Conservation (phyloP, 2,797 vertebrate species). For the Chiroxiphia lanceolata region DNA sequence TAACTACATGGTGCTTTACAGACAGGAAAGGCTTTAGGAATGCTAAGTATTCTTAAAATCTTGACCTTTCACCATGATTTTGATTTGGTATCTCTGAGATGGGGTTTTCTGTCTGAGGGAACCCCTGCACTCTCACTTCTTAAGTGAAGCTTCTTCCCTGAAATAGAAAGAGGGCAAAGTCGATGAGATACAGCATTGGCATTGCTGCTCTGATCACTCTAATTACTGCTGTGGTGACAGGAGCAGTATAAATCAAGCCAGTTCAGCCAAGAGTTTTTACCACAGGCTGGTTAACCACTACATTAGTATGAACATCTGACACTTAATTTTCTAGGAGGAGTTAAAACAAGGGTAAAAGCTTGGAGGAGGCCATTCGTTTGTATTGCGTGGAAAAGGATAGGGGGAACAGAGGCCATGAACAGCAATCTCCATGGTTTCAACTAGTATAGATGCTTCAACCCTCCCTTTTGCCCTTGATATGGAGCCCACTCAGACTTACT, state of each 20-base stretch:
- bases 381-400: accelerated
- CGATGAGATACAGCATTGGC: background rate
- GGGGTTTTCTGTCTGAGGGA: background rate
- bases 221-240: background rate
- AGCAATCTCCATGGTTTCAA: background rate
- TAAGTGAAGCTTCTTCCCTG: background rate
- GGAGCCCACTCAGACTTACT: background rate
- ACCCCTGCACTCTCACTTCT: background rate
- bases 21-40: background rate
- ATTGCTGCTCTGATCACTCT: background rate
- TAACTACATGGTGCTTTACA: background rate
- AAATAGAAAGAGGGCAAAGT: background rate
- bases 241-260: background rate
- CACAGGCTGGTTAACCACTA: background rate
- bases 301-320: background rate
- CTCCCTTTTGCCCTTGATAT: accelerated
- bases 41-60: background rate
- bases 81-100: background rate
- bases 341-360: background rate
- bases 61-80: background rate
- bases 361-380: background rate
- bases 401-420: background rate
- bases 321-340: background rate
- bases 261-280: background rate
- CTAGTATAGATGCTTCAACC: background rate